Base-by-base conservation (phyloP, 2,113 vertebrate genomes). In the Cricetomys ansorgei region DNA sequence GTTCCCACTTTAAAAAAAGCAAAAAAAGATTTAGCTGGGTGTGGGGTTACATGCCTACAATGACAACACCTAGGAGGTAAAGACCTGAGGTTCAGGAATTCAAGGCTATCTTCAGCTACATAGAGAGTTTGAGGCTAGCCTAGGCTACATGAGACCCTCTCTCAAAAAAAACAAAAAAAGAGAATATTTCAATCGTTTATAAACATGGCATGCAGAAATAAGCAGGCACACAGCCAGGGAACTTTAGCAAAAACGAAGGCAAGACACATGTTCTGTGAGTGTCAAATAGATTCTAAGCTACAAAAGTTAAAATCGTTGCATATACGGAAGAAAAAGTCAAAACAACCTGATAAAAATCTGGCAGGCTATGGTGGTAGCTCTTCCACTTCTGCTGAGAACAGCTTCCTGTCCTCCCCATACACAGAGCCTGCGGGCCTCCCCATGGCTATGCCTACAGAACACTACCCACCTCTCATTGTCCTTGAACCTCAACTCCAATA, bases 241-340 rank as follows among this genome's bases (percentile, higher is more conserved):
- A 2, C n/a, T 40, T 83, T 0, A 37, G 67, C 45, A 3, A 0
- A 31, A 85, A 21, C 4, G 15, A 57, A 17, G 6, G 4, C 7
- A 8, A 72, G 73, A 3, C 9, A 19, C 11, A 11, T 5, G 16
- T 0, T 6, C 15, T 6, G 1, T 11, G 4, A 3, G 40, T 8
- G 55, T n/a, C 1, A 0, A 8, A 3, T 0, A 40, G n/a, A 29
- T n/a, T n/a, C 0, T 5, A 45, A 37, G 69, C 59, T 53, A 53
- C 29, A 34, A 5, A 3, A 7, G 4, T 2, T 31, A 8, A 59
- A 76, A 67, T 16, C 7, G 0, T 12, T 27, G 5, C 12, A 19
- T 1, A 3, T 25, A 6, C 1, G 4, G 37, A 64, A 34, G 15
- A 21, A 40, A 17, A 45, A 45, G 5, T 12, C 21, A 11, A 11